Evolutionary conservation across 2,888 invertebrate genomes (phyloP), one percentile per base, ranked within the genome.

Genomic region (Drosophila koepferae): DNA sequence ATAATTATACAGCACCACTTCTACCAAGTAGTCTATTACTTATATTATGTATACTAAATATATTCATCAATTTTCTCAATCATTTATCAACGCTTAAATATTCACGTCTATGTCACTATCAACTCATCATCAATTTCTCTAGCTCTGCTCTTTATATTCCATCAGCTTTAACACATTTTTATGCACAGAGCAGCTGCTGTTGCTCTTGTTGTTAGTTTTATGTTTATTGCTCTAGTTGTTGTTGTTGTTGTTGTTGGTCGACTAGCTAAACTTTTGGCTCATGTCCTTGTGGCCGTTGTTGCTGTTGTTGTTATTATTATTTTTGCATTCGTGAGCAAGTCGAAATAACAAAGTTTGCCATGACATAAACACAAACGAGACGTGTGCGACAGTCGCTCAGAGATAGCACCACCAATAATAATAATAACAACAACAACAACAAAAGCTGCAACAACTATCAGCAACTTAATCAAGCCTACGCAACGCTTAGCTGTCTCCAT

Each of bases 301-400:
- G 18, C 40, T 40, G 16, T 40, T 67, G 60, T 58, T 71, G 58
- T 46, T 55, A 38, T 63, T 65, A 59, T 44, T 59, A 53, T 60
- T 64, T 63, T 23, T 53, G 64, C 73, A 64, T 62, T 49, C 41
- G 46, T 40, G 20, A 70, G 49, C 65, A 74, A 60, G 70, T 60
- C 41, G 9, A 62, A 63, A 58, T 43, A 71, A 63, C 65, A 80
- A 77, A 80, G 31, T 80, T 76, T 60, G 44, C 20, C 28, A 5
- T 72, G 51, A 41, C 72, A 63, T 80, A 54, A 78, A 72, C 76
- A 58, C 61, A 58, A 77, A 77, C 76, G 49, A 34, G 49, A 36
- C 34, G 36, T 62, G 62, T 61, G 72, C 64, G 72, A 75, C 76
- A 72, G 72, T 80, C 72, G 63, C 56, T 64, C 61, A 51, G 36